Percentiles rank a stretch among this genome's conserved stretches.
phyloP scores from a whole-genome alignment of 2,888 invertebrate genomes.

The Sepiola atlantica region DNA sequence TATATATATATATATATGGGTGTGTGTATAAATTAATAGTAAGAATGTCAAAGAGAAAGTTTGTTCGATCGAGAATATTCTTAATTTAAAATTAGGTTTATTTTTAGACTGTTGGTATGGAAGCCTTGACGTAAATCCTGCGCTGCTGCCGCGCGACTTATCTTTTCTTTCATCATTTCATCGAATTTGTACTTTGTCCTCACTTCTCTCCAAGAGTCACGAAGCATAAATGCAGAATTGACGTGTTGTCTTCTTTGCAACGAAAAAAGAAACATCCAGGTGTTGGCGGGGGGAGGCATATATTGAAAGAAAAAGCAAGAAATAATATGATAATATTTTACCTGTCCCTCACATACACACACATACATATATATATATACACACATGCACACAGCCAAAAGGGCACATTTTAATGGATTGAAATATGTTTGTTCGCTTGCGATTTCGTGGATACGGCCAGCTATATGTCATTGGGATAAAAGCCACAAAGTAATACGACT shows the following conservation, averaged over 20 bases:
- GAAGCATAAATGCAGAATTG: neutral
- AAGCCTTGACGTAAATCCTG: constrained; percentile 7
- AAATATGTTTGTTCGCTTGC: no score
- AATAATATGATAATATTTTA: neutral
- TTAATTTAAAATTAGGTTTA: neutral
- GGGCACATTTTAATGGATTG: no score
- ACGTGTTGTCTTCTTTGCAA: neutral
- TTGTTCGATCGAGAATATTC: neutral
- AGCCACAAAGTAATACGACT: no score
- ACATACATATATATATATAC: no score
- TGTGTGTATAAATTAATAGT: neutral
- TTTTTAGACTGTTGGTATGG: neutral
- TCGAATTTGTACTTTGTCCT: neutral
- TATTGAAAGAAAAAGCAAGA: neutral
- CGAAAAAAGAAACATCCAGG: neutral
- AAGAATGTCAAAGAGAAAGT: neutral
- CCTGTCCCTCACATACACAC: no score
- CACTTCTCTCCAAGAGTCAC: neutral
- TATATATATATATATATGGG: no score
- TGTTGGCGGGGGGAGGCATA: neutral
- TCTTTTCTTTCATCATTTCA: neutral
- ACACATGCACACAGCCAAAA: no score
- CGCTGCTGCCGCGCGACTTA: neutral
- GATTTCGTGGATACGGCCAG: no score
- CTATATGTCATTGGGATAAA: no score